Conservation (phyloP, 2,113 vertebrate species). For the Vulpes lagopus region DNA sequence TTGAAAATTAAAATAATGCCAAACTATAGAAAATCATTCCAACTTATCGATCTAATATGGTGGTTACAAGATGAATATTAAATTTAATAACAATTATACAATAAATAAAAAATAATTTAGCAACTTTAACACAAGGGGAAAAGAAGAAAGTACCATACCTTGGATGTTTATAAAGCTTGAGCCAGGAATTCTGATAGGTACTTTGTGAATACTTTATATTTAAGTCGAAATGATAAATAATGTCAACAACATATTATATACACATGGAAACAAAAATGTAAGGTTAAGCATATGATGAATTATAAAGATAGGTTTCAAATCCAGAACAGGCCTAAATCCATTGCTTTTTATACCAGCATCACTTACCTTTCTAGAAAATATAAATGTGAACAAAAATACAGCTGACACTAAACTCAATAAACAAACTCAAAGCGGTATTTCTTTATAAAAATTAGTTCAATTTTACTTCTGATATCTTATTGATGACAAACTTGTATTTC, state of each 20-base stretch:
- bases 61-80: neutral
- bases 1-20: neutral
- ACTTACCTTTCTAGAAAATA: neutral
- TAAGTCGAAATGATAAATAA: neutral
- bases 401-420: neutral
- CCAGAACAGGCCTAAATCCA: neutral
- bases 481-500: neutral
- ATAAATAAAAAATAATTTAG: neutral
- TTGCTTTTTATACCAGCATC: neutral
- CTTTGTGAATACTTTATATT: neutral
- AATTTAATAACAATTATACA: neutral
- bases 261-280: neutral
- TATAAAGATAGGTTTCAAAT: neutral
- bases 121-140: neutral
- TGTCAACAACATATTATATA: neutral
- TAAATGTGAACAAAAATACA: neutral
- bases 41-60: neutral
- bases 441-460: neutral
- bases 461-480: neutral
- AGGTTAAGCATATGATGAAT: neutral
- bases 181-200: neutral
- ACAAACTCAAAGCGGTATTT: neutral
- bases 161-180: neutral
- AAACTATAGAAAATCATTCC: neutral
- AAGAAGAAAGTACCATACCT: neutral